Evolutionary conservation across 1,140 invertebrate species (phyloP), one percentile per base, ranked within the genome.

Genomic region (Magallana ariakensis): DNA sequence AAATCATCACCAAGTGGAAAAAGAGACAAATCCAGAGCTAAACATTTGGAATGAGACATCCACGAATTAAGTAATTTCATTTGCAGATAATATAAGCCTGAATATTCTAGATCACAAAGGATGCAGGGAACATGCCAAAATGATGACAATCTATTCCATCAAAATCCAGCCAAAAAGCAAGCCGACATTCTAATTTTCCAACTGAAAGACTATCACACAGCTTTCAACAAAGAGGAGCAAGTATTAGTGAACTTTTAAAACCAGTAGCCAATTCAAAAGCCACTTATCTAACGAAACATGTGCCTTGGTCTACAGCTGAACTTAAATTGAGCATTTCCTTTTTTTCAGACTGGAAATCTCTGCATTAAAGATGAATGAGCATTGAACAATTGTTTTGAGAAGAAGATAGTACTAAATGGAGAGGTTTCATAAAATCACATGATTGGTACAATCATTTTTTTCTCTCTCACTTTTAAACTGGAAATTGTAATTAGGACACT

Each of bases 321-420:
- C 66, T 75, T 75, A 75, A 75, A 75, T 75, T 75, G 66, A 75
- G 66, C 66, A 75, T 75, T 75, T 75, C 66, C 66, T 75, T 75
- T 75, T n/a, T 75, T 33, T 75, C 66, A 26, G 66, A 26, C 66
- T 75, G 7, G 22, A 75, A 26, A 75, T 33, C 66, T 75, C 66
- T 13, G 66, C 22, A 19, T 26, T 75, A 19, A 70, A 22, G 62
- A 9, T 70, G 62, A 19, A 70, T 22, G 19, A 75, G 66, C 13
- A 22, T 75, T 33, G 22, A 22, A 46, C 22, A 75, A 75, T 26
- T 75, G 22, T 75, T 13, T 26, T 75, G 11, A 11, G 66, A 13
- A 75, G 11, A 26, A 33, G 13, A 75, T 13, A 26, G 22, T 22
- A 26, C 22, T 22, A 26, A 11, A 26, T 22, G 22, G 33, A 46